Conservation (phyloP, 1,140 invertebrate genomes). For the Ganaspis sp. region DNA sequence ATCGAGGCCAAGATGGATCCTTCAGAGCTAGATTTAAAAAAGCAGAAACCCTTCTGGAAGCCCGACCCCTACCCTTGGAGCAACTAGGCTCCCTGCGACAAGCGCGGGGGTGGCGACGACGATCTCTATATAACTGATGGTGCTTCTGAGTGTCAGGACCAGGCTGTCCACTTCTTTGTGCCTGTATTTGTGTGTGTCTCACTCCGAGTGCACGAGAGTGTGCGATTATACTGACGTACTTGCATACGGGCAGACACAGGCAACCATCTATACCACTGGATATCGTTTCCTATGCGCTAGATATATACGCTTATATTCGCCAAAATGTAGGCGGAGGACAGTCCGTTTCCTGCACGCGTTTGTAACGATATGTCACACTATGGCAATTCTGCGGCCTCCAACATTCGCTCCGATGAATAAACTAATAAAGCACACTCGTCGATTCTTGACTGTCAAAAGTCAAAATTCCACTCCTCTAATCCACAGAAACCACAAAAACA, state of each 20-base stretch:
- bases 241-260: constrained; percentile 9
- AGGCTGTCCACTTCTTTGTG: constrained; percentile 72
- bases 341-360: constrained; percentile 29
- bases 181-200: constrained; percentile 40
- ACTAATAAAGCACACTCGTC: constrained; percentile 31
- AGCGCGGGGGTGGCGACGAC: constrained; percentile 44
- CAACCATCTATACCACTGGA: constrained; percentile 22
- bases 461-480: neutral
- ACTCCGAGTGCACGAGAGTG: neutral
- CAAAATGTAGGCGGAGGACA: constrained; percentile 33
- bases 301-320: constrained; percentile 6
- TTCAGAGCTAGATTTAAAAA: constrained; percentile 66
- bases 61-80: neutral
- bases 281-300: constrained; percentile 10
- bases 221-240: neutral
- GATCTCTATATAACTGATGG: constrained; percentile 71
- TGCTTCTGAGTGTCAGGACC: constrained; percentile 72
- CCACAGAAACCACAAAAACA: too few species aligned
- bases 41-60: constrained; percentile 33
- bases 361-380: constrained; percentile 31
- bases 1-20: constrained; percentile 66
- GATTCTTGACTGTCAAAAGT: constrained; percentile 23
- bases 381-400: constrained; percentile 22
- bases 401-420: constrained; percentile 27
- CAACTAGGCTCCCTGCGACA: constrained; percentile 11